phyloP scores from a whole-genome alignment of 2,797 vertebrate genomes.

The Tapirus indicus region DNA sequence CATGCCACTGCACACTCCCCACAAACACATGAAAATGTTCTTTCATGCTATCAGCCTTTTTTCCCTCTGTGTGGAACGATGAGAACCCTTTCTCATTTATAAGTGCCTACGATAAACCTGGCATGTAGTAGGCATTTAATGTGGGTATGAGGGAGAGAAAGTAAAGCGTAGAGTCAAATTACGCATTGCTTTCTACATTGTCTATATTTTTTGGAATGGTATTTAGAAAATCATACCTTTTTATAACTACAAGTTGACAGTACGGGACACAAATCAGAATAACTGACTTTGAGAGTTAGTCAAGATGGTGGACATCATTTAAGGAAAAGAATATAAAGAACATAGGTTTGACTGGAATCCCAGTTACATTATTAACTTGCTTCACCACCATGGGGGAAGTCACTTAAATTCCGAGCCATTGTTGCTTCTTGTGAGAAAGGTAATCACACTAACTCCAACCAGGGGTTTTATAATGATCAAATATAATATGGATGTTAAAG shows the following conservation, averaged over 20 bases:
- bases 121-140: not conserved
- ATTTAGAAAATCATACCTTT: not conserved
- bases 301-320: not conserved
- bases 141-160: not conserved
- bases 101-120: not conserved
- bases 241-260: constrained; percentile 19
- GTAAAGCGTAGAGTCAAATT: not conserved
- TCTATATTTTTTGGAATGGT: not conserved
- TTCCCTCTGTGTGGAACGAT: not conserved
- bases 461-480: not conserved
- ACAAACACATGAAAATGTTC: constrained; percentile 20
- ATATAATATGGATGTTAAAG: not conserved
- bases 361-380: not conserved
- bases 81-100: not conserved
- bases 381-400: not conserved
- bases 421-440: not conserved
- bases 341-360: not conserved
- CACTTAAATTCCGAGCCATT: not conserved
- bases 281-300: not conserved
- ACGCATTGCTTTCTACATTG: not conserved
- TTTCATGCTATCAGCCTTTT: not conserved
- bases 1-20: not conserved
- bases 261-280: not conserved
- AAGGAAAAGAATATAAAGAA: not conserved
- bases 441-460: not conserved